Conservation (phyloP, 2,888 invertebrate species). For the Atrina japonica region DNA sequence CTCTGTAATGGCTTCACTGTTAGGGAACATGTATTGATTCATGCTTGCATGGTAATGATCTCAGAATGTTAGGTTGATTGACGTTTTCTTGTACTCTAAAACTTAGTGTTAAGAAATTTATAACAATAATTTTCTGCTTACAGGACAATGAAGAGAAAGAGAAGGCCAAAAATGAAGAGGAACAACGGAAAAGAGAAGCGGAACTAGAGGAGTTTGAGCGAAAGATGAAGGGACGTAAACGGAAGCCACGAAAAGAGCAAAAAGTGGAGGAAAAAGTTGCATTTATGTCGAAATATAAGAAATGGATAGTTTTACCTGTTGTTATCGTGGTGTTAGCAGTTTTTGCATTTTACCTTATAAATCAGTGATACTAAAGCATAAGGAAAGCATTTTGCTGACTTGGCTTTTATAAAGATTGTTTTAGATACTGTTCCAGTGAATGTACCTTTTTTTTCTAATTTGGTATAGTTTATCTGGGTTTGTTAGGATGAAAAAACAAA, state of each 20-base stretch:
- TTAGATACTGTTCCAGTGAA: too few species aligned
- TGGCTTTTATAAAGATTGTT: too few species aligned
- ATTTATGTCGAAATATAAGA: constrained; percentile 60
- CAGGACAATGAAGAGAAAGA: constrained; percentile 73
- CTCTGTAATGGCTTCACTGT: too few species aligned
- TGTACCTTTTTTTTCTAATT: too few species aligned
- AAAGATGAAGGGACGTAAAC: constrained; percentile 73
- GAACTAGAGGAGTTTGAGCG: constrained; percentile 79
- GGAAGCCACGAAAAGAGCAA: constrained; percentile 64
- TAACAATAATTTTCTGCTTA: background rate
- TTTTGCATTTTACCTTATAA: constrained; percentile 50
- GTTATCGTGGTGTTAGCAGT: constrained; percentile 49
- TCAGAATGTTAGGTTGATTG: too few species aligned
- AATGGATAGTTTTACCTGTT: constrained; percentile 39
- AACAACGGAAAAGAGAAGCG: constrained; percentile 68
- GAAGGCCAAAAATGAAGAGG: constrained; percentile 68
- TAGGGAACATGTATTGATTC: too few species aligned
- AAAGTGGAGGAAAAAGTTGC: constrained; percentile 58
- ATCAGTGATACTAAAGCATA: background rate
- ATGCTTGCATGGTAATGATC: too few species aligned
- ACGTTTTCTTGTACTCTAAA: too few species aligned
- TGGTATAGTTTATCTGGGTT: too few species aligned
- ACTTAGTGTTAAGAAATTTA: too few species aligned
- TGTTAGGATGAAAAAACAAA: too few species aligned
- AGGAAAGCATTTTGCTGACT: too few species aligned